Conservation (phyloP, 2,113 vertebrate species). For the Silurus glanis region DNA sequence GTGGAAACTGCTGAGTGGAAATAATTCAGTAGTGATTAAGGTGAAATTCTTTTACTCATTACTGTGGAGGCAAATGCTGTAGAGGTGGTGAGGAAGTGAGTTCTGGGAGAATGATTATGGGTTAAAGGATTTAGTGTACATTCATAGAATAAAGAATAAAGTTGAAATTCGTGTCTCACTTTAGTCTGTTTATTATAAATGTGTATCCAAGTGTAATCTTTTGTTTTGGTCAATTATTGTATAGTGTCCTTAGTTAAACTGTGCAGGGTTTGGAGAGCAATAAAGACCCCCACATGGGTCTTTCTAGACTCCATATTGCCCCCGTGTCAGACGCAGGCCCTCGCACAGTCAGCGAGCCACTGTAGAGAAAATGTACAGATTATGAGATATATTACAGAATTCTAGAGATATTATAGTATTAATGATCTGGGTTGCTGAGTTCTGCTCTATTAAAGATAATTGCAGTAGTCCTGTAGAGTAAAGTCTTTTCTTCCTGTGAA, state of each 20-base stretch:
- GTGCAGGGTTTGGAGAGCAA: neutral
- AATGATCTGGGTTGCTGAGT: too few relatives aligned
- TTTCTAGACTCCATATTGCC: neutral
- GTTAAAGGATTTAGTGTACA: neutral
- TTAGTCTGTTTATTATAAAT: neutral
- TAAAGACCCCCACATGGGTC: neutral
- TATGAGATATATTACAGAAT: neutral
- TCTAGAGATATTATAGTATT: neutral
- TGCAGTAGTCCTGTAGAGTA: neutral
- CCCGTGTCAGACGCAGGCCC: neutral
- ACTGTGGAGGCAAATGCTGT: neutral
- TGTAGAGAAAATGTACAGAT: neutral
- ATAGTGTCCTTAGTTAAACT: neutral
- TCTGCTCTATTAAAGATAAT: neutral
- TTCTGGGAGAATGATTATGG: neutral
- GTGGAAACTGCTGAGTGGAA: constrained; percentile 74
- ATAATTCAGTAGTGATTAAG: constrained; percentile 64
- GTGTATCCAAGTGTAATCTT: neutral
- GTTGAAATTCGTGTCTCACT: neutral
- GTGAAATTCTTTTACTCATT: constrained; percentile 63
- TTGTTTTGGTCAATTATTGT: neutral
- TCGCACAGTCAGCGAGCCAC: neutral
- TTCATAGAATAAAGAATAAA: neutral
- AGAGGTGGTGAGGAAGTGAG: too few relatives aligned
- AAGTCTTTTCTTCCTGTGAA: neutral